Base-by-base conservation (phyloP, 2,888 invertebrate species). In the Agonopterix subpropinquella region DNA sequence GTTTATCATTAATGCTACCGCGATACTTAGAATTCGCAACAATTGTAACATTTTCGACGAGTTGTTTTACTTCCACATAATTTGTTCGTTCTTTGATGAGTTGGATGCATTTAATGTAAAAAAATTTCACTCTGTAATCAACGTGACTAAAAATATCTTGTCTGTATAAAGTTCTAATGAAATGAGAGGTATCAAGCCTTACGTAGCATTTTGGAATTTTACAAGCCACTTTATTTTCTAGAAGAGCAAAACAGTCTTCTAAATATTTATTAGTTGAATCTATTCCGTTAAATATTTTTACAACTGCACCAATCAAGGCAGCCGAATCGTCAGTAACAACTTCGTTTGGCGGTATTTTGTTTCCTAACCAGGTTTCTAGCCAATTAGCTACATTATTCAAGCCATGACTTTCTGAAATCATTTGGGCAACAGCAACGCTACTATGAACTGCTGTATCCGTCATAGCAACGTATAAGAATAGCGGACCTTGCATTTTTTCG, bases 391-490 rank as follows among this genome's bases (percentile, higher is more conserved):
- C 47, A 44, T 43, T 50, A 44, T 47, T 36, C 47, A 50, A 43
- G 43, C 43, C 43, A 43, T 50, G 50, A 50, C 47, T 47, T 50
- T 50, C 50, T 18, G 50, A 50, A 43, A 50, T 50, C 42, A 36
- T 41, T 45, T 49, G 49, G 18, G 45, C 41, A 37, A 49, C 37
- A 36, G 49, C 45, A 45, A 49, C 49, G 39, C 50, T 50, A 50
- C 50, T 50, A 36, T 50, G 45, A 44, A 50, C 47, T 41, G 50
- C 44, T 43, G 47, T 50, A 44, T 50, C 50, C 41, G 50, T 50
- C 50, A 50, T 50, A 43, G 47, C 44, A 50, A 50, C 47, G 41
- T 50, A 50, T 41, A 50, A 50, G 45, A 50, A 50, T 47, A 50
- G 41, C 39, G 50, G 50, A 41, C 48, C 45, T 45, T 51, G 51